Evolutionary conservation across 2,113 vertebrate species (phyloP).

Genomic region (Seriola rivoliana): DNA sequence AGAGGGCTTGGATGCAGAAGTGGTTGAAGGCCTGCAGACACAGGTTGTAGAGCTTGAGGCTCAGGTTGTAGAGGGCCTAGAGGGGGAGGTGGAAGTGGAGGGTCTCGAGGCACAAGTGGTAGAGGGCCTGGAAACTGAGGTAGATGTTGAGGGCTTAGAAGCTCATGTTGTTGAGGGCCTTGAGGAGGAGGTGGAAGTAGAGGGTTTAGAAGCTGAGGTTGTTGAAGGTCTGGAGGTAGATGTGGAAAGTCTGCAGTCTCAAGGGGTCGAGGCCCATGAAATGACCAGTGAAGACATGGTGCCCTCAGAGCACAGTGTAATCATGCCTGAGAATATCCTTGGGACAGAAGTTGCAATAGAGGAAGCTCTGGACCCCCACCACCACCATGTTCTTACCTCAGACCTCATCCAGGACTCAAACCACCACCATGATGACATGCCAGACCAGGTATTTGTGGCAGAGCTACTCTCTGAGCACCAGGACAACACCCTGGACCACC

Average conservation of each 20-base stretch:
- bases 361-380: slow-evolving; percentile 90
- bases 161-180: slow-evolving; percentile 90
- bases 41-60: slow-evolving; percentile 80
- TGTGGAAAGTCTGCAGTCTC: slow-evolving; percentile 78
- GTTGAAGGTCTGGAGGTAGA: slow-evolving; percentile 90
- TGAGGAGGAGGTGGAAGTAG: slow-evolving; percentile 89
- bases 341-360: slow-evolving; percentile 96
- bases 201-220: slow-evolving; percentile 80
- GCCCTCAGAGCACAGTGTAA: slow-evolving; percentile 89
- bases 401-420: slow-evolving; percentile 89
- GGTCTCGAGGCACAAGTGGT: slow-evolving; percentile 76
- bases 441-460: slow-evolving; percentile 97
- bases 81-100: slow-evolving; percentile 87
- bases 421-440: slow-evolving; percentile 90
- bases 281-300: slow-evolving; percentile 83
- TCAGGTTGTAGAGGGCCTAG: slow-evolving; percentile 89
- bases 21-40: slow-evolving; percentile 81
- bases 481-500: slow-evolving; percentile 91
- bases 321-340: slow-evolving; percentile 93
- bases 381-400: slow-evolving; percentile 92
- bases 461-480: slow-evolving; percentile 91
- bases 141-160: slow-evolving; percentile 78
- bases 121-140: slow-evolving; percentile 77
- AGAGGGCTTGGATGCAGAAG: slow-evolving; percentile 89
- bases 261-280: slow-evolving; percentile 81